These are phyloP conservation scores for Microtus ochrogaster DNA, from an alignment of 2,113 vertebrate species.

Conservation along the genomic window DNA sequence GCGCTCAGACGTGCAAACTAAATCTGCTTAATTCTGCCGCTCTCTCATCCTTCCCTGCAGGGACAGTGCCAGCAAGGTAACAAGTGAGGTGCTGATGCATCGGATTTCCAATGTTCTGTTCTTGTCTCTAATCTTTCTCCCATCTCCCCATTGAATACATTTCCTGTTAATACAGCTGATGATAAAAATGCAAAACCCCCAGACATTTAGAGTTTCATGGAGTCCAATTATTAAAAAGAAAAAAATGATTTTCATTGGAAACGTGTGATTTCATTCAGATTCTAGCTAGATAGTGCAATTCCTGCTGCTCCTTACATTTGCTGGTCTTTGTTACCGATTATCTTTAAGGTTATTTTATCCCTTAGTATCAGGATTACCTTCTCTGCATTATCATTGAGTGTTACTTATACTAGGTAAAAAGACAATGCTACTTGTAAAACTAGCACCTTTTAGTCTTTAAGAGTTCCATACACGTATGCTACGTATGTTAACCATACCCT, in stretches of 20 bases:
- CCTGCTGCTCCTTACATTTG: not conserved
- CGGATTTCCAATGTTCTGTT: not conserved
- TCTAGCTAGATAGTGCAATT: not conserved
- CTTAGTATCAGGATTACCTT: not conserved
- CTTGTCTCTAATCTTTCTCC: not conserved
- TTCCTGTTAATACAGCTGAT: slow-evolving; percentile 2
- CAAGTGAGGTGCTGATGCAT: not conserved
- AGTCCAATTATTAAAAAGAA: not conserved
- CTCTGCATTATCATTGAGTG: not conserved
- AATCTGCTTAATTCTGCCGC: not conserved
- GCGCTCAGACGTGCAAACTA: not conserved
- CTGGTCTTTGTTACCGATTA: not conserved
- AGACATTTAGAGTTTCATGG: slow-evolving; percentile 8
- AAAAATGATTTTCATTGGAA: slow-evolving; percentile 1
- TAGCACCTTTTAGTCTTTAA: not conserved
- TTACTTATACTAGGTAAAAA: not conserved
- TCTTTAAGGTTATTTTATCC: not conserved
- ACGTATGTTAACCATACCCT: not conserved
- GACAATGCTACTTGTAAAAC: not conserved
- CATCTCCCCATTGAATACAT: not conserved
- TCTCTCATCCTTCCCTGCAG: not conserved
- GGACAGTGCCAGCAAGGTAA: not conserved
- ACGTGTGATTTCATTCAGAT: slow-evolving; percentile 2
- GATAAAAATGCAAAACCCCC: not conserved
- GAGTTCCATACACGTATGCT: not conserved